Evolutionary conservation across 2,888 invertebrate species (phyloP), one percentile per base, ranked within the genome.

Genomic region (Idaea dimidiata): DNA sequence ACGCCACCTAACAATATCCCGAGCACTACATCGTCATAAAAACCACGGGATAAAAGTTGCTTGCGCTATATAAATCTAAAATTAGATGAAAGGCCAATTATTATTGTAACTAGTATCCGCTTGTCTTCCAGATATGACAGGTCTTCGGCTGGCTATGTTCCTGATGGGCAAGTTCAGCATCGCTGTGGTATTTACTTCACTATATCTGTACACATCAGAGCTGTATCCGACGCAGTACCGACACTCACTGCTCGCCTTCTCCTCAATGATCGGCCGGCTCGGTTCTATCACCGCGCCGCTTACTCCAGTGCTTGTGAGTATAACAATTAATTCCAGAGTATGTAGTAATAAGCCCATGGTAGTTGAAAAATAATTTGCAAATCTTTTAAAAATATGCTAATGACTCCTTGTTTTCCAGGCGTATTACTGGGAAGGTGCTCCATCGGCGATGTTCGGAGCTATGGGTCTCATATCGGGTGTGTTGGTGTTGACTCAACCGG

Each of bases 231-330:
- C 95, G 7, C 88, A 88, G 43, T 84, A 94, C 58, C 87, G 95
- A 24, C 95, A 95, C 77, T 93, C 94, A 8, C 81, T 95, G 71
- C 91, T 95, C 71, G 94, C 94, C 0, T 80, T 89, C 32, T 95
- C 95, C 84, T 95, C 95, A 58, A 95, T 95, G 93, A 84, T 93
- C 57, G 95, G 95, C 59, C 86, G 95, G 62, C 88, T 95, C 43
- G 95, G 95, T 0, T 94, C 94, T 5, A 93, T 95, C 75, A 80
- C 95, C 24, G 94, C 95, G 0, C 95, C 95, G 16, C 95, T 95
- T 81, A 95, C 95, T 16, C 95, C 95, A 0, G 82, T 95, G 58
- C 76, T 95, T 90, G 95, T 95, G 17, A 71, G 83, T 80, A 60
- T 53, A 3, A 24, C 24, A 24, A 24, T 24, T 24, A 24, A 5